phyloP scores from a whole-genome alignment of 2,113 vertebrate species.

The Orthonyx spaldingii region DNA sequence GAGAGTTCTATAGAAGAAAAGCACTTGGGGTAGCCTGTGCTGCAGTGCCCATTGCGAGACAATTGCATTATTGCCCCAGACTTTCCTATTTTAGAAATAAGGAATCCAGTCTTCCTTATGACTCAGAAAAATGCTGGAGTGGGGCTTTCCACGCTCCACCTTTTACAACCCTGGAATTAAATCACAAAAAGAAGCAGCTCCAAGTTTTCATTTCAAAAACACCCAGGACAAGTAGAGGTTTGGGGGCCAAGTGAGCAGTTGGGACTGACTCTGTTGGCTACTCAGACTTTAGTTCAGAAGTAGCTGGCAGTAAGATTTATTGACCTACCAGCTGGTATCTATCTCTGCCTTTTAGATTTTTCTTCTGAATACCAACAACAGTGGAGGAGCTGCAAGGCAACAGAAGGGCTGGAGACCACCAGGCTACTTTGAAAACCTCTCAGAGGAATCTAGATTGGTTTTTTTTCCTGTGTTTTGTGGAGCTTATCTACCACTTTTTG shows the following conservation, averaged over 20 bases:
- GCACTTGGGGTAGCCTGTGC: not conserved
- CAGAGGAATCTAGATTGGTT: not conserved
- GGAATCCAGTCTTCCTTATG: not conserved
- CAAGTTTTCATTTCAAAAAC: not conserved
- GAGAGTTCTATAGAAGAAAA: not conserved
- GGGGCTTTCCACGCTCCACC: not conserved
- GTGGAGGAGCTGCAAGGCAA: not conserved
- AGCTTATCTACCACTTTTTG: not conserved
- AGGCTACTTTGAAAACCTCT: not conserved
- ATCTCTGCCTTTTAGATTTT: not conserved
- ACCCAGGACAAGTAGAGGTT: not conserved
- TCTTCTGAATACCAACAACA: not conserved
- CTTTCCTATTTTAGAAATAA: not conserved
- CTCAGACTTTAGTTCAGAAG: not conserved
- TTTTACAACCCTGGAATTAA: not conserved
- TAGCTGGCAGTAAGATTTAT: not conserved
- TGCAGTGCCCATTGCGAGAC: not conserved
- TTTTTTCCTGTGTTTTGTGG: not conserved
- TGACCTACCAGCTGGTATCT: not conserved
- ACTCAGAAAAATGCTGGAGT: not conserved
- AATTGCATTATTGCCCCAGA: not conserved
- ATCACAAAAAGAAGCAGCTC: not conserved
- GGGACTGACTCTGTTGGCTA: not conserved
- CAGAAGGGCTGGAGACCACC: not conserved
- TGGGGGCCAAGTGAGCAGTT: not conserved